A percentile compares a stretch with the other conserved stretches of the same genome.
Evolutionary conservation across 2,888 invertebrate species (phyloP).

Genomic region (Drosophila robusta): DNA sequence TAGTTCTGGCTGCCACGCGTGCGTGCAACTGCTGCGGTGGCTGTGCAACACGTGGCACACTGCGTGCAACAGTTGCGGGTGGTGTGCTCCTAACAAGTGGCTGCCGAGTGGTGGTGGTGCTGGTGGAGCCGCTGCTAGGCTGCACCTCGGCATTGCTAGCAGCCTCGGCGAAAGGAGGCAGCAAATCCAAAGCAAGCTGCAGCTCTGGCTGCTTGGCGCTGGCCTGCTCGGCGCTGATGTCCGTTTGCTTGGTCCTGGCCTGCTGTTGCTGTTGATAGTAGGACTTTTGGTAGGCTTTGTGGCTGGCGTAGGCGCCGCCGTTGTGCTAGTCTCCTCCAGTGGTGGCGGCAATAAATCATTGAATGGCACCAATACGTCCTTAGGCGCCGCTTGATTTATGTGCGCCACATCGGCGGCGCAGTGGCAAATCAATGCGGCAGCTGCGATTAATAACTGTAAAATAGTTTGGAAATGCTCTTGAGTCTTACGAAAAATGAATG

Average conservation of each 20-base stretch:
- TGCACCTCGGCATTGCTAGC: constrained; percentile 14
- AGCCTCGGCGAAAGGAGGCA: constrained; percentile 63
- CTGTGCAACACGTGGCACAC: constrained; percentile 26
- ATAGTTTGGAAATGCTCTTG: constrained; percentile 53
- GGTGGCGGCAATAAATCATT: constrained; percentile 83
- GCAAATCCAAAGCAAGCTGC: constrained; percentile 55
- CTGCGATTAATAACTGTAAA: constrained; percentile 77
- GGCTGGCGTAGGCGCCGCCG: constrained; percentile 17
- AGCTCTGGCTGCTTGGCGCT: constrained; percentile 34
- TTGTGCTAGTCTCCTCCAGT: constrained; percentile 43
- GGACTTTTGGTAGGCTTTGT: constrained; percentile 69
- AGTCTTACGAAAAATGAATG: constrained; percentile 37
- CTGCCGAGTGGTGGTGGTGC: constrained; percentile 34
- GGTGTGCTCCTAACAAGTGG: constrained; percentile 22
- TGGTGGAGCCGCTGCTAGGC: constrained; percentile 16
- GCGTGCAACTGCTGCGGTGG: constrained; percentile 13
- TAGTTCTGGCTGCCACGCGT: constrained; percentile 21
- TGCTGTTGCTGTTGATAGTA: constrained; percentile 58
- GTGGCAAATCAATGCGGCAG: constrained; percentile 67
- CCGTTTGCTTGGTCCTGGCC: constrained; percentile 45
- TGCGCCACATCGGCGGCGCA: constrained; percentile 65
- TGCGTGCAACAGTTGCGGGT: constrained; percentile 11
- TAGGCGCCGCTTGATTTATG: constrained; percentile 64
- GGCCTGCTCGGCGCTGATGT: constrained; percentile 37
- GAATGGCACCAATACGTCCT: constrained; percentile 73